phyloP scores from a whole-genome alignment of 2,113 vertebrate species.

The Pimephales promelas region DNA sequence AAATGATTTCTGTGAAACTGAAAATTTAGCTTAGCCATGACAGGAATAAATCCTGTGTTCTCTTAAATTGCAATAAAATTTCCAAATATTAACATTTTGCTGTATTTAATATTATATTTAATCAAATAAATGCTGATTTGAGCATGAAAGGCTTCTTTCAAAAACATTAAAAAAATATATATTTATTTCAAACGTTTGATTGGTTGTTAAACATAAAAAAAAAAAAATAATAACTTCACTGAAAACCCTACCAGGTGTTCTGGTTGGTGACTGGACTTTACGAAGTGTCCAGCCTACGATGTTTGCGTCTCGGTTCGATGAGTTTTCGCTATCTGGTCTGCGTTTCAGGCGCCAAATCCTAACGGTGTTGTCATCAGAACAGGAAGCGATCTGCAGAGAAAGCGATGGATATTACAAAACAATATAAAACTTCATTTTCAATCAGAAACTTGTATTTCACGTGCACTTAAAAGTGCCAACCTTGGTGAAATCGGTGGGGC shows the following conservation, averaged over 20 bases:
- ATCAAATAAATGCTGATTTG: background rate
- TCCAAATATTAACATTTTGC: background rate
- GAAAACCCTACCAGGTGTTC: constrained; percentile 17
- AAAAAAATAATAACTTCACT: background rate
- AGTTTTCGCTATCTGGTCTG: constrained; percentile 65
- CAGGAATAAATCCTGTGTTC: background rate
- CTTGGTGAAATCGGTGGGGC: constrained; percentile 94
- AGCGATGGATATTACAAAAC: background rate
- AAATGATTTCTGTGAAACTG: background rate
- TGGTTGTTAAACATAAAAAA: too few relatives aligned
- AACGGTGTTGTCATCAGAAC: constrained; percentile 95
- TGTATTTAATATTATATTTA: background rate
- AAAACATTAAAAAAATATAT: too few relatives aligned
- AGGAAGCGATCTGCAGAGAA: constrained; percentile 87
- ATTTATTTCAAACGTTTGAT: background rate
- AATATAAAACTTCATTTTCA: background rate
- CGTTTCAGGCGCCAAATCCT: constrained; percentile 87
- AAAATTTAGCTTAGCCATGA: background rate
- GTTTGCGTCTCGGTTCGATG: constrained; percentile 67
- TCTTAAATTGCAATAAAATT: background rate
- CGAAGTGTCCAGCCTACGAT: constrained; percentile 85
- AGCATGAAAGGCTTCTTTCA: background rate
- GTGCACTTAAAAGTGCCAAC: constrained; percentile 61
- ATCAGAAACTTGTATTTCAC: background rate
- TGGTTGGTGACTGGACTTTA: constrained; percentile 63